Evolutionary conservation across 2,888 invertebrate genomes (phyloP).

Genomic region (Apamea epomidion): DNA sequence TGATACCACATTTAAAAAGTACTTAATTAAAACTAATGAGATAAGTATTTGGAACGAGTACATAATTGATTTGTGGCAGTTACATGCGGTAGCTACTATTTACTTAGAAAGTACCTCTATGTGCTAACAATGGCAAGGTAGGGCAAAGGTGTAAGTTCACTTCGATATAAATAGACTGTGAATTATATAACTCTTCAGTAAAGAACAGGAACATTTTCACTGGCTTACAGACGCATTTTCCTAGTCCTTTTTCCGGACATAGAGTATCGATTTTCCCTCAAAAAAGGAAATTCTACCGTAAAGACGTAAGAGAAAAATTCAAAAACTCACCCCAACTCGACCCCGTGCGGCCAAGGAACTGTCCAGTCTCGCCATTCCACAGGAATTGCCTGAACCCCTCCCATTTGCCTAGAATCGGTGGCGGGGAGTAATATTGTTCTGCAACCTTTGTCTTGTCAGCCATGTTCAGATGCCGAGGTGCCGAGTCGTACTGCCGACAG

Average conservation of each 20-base stretch:
- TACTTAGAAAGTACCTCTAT: not conserved
- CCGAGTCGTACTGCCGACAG: constrained; percentile 86
- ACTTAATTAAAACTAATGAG: constrained; percentile 5
- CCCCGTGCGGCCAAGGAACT: constrained; percentile 97
- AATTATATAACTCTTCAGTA: constrained; percentile 27
- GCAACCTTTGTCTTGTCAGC: constrained; percentile 93
- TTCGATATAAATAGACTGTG: constrained; percentile 33
- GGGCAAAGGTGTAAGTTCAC: constrained; percentile 15
- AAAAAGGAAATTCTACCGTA: constrained; percentile 64
- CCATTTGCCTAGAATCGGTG: constrained; percentile 96
- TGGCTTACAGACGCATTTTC: not conserved
- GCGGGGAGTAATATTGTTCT: constrained; percentile 95
- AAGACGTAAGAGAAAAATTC: constrained; percentile 29
- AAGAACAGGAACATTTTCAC: not conserved
- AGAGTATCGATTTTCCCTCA: constrained; percentile 77
- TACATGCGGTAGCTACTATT: not conserved
- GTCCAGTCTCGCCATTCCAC: constrained; percentile 97
- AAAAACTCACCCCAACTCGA: constrained; percentile 97
- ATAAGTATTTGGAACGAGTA: not conserved
- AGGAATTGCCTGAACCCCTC: constrained; percentile 96
- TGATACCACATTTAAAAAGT: constrained; percentile 7
- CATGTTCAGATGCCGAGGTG: constrained; percentile 89
- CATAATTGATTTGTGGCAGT: not conserved
- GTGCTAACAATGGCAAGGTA: constrained; percentile 19
- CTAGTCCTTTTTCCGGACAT: constrained; percentile 5